A percentile compares a stretch with the other conserved stretches of the same genome.
phyloP scores from a whole-genome alignment of 2,113 vertebrate genomes.

The Scatophagus argus region DNA sequence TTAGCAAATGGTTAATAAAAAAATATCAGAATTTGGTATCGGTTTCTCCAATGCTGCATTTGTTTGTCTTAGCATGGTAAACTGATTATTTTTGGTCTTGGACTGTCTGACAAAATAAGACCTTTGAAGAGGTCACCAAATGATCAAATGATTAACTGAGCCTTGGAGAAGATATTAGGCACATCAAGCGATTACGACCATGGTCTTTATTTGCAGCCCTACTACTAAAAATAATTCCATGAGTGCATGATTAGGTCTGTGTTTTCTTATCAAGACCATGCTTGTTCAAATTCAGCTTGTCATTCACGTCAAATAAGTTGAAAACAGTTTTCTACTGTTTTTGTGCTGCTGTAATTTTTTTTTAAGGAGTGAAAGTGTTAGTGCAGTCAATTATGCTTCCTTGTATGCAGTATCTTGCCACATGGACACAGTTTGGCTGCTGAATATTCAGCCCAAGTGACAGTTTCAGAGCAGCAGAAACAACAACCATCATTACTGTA shows the following conservation, averaged over 20 bases:
- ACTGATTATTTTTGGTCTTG: background rate
- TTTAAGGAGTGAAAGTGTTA: conserved; percentile 11
- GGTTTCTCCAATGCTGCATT: background rate
- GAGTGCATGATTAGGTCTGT: background rate
- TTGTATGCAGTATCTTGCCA: conserved; percentile 48
- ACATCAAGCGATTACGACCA: background rate
- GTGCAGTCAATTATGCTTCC: conserved; percentile 34
- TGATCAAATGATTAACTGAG: background rate
- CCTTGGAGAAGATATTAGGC: background rate
- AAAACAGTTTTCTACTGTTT: background rate
- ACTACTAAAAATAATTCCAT: background rate
- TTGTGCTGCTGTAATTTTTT: background rate
- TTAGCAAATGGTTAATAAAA: too few relatives aligned
- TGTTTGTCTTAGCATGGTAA: background rate
- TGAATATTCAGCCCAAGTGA: conserved; percentile 60
- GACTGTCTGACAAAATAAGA: background rate
- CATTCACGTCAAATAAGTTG: conserved; percentile 1
- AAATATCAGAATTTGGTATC: too few relatives aligned
- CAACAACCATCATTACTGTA: conserved; percentile 45
- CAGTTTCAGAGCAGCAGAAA: conserved; percentile 49
- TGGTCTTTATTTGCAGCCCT: background rate
- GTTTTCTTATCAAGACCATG: background rate
- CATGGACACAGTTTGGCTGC: conserved; percentile 45
- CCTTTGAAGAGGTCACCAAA: background rate
- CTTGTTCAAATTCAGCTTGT: background rate